Evolutionary conservation across 2,113 vertebrate genomes (phyloP).

Genomic region (human (Homo sapiens)): GRCh38 chr4:134241501-134242000

Average conservation of each 20-base stretch:
- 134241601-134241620: neutral
- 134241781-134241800: neutral
- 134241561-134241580: neutral
- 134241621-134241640: neutral
- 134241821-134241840: neutral
- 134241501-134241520: neutral
- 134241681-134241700: neutral
- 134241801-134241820: neutral
- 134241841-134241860: neutral
- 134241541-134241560: neutral
- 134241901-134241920: neutral
- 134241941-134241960: neutral
- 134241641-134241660: accelerated
- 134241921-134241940: neutral
- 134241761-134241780: neutral
- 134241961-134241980: neutral
- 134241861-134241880: neutral
- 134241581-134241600: neutral
- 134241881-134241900: neutral
- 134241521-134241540: neutral
- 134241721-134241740: neutral
- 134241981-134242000: neutral
- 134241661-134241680: neutral
- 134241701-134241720: neutral
- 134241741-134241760: neutral